Percentiles rank a stretch among this genome's conserved stretches.
These are phyloP conservation scores for Lonchura striata DNA, from an alignment of 2,113 vertebrate species.

Conservation along the genomic window DNA sequence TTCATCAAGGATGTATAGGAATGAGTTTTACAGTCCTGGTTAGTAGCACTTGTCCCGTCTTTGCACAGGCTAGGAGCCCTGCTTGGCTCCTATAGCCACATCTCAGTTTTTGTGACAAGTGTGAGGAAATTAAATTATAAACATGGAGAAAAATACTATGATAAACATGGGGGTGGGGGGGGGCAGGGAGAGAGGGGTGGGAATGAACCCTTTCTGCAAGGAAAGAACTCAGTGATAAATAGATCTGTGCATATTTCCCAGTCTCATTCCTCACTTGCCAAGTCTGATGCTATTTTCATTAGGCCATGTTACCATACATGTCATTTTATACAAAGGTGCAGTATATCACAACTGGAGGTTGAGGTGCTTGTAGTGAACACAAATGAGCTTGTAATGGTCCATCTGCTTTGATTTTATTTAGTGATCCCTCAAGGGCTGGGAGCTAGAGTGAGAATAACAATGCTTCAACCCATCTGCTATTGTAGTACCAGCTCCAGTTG, in stretches of 20 bases:
- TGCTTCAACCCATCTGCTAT: conserved; percentile 93
- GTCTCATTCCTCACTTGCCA: conserved; percentile 67
- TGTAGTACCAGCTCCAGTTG: conserved; percentile 85
- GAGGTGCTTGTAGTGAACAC: conserved; percentile 85
- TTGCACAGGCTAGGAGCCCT: not conserved
- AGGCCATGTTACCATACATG: conserved; percentile 64
- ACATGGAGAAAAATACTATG: not conserved
- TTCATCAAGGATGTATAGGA: not conserved
- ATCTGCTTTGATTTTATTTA: conserved; percentile 96
- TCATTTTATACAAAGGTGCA: conserved; percentile 67
- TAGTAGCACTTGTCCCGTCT: not conserved
- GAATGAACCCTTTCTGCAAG: not conserved
- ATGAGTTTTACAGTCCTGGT: not conserved
- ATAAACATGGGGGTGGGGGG: not conserved
- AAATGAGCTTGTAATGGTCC: conserved; percentile 89
- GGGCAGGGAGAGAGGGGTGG: not conserved
- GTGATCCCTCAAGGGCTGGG: conserved; percentile 86
- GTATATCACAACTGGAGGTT: conserved; percentile 76
- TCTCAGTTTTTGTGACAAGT: not conserved
- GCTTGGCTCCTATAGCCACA: not conserved
- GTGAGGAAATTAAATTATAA: not conserved
- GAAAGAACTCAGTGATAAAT: conserved; percentile 60
- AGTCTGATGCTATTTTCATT: conserved; percentile 61
- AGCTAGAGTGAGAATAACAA: conserved; percentile 93
- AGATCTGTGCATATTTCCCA: conserved; percentile 27